phyloP scores from a whole-genome alignment of 2,888 invertebrate species.

The Temnothorax rugatulus region DNA sequence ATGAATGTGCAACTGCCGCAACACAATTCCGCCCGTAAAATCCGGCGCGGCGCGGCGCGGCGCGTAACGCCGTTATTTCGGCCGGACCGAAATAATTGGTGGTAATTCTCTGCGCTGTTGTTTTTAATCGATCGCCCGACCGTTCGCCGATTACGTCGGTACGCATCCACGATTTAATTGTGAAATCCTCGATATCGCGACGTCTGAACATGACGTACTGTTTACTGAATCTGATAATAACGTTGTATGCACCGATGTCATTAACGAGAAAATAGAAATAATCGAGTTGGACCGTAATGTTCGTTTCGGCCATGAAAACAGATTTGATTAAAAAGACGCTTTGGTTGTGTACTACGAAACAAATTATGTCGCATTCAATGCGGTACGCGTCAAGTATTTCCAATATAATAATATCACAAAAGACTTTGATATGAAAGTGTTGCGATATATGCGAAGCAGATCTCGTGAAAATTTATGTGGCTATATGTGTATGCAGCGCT shows the following conservation, averaged over 20 bases:
- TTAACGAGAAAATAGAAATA: conserved; percentile 41
- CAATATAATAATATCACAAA: not conserved
- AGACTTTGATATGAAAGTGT: not conserved
- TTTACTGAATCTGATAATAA: conserved; percentile 51
- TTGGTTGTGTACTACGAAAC: not conserved
- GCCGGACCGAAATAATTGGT: conserved; percentile 44
- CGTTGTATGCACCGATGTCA: not conserved
- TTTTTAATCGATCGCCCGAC: conserved; percentile 52
- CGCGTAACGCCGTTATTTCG: conserved; percentile 44
- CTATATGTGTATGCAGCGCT: not conserved
- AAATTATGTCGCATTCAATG: not conserved
- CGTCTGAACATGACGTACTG: conserved; percentile 13
- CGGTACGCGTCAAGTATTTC: not conserved
- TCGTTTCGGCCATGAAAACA: conserved; percentile 6
- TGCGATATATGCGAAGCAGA: not conserved
- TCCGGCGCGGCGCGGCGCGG: conserved; percentile 30
- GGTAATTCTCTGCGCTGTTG: conserved; percentile 54
- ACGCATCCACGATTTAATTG: conserved; percentile 43
- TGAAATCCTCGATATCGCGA: conserved; percentile 28
- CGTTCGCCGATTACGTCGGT: conserved; percentile 41
- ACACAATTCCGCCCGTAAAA: conserved; percentile 44
- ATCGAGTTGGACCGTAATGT: conserved; percentile 3
- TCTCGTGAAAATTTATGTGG: not conserved
- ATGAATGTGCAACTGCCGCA: conserved; percentile 4
- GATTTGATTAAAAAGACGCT: conserved; percentile 22